Base-by-base conservation (phyloP, 2,113 vertebrate genomes). In the Ceyx melanurus region DNA sequence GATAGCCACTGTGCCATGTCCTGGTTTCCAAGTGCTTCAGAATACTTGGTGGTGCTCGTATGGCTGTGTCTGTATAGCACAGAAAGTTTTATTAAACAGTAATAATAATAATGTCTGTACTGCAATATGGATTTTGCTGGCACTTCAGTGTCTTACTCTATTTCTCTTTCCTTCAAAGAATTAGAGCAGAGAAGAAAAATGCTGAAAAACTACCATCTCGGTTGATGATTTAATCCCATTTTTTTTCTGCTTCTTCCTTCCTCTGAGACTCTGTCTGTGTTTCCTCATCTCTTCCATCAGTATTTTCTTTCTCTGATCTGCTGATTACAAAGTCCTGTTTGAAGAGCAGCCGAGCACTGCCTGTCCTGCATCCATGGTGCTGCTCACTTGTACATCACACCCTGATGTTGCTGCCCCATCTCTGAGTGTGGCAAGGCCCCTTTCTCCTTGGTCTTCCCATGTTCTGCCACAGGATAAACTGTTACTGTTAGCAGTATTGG, bases 61-160 rank as follows among this genome's bases (percentile, higher is more conserved):
- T 13, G 42, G 15, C 28, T 90, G 8, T 73, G 31, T 33, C 28
- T 65, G 20, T 72, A 31, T n/a, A 43, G 86, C 86, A 90, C 40
- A 88, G 19, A 50, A 90, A 89, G 35, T 92, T 93, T 86, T 82
- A 78, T 81, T 86, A 48, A 92, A 68, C 58, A 91, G 54, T 67
- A 86, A 53, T 66, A 70, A 71, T 51, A 81, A 51, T 29, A 71
- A 5, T 37, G 54, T 64, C 43, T 84, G 10, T 82, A 35, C 66
- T 86, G 43, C n/a, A n/a, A 53, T 83, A 71, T n/a, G 75, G 78
- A 90, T 88, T 82, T 91, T 92, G 16, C 45, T 94, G 31, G 17
- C 73, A 64, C n/a, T 40, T 84, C 19, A 28, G 0, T 25, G 15
- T 35, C 6, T 70, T 85, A n/a, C 66, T 85, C 28, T 61, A 67